Conservation (phyloP, 1,140 invertebrate genomes). For the Holcopasites calliopsidis region DNA sequence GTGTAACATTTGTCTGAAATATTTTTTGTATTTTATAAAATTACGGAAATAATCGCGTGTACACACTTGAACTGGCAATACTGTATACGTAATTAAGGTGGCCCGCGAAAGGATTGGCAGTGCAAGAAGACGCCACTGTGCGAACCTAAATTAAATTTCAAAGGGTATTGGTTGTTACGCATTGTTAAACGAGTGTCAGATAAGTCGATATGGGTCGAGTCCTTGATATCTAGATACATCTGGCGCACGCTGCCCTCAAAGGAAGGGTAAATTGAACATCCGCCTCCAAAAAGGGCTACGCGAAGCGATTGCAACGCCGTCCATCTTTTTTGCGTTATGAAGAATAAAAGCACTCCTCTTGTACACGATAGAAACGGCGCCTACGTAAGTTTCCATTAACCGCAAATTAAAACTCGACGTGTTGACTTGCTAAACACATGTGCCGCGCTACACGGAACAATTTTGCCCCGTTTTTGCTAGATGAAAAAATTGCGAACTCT, state of each 20-base stretch:
- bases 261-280: slow-evolving; percentile 16
- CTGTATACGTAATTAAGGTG: too few relatives aligned
- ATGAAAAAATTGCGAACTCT: slow-evolving; percentile 10
- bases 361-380: background rate
- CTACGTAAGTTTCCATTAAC: slow-evolving; percentile 14
- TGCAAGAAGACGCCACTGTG: background rate
- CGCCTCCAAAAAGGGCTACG: background rate
- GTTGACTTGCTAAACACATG: slow-evolving; percentile 11
- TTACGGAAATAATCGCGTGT: too few relatives aligned
- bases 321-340: background rate
- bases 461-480: too few relatives aligned
- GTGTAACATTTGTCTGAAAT: too few relatives aligned
- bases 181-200: background rate
- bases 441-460: background rate
- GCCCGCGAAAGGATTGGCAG: too few relatives aligned
- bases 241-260: slow-evolving; percentile 8
- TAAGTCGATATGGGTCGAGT: slow-evolving; percentile 11
- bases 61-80: too few relatives aligned
- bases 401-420: slow-evolving; percentile 12
- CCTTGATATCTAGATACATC: slow-evolving; percentile 22
- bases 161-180: background rate
- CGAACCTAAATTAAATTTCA: background rate
- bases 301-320: background rate
- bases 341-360: too few relatives aligned
- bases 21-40: too few relatives aligned